Evolutionary conservation across 1,140 invertebrate species (phyloP).

Genomic region (Hetaerina americana): DNA sequence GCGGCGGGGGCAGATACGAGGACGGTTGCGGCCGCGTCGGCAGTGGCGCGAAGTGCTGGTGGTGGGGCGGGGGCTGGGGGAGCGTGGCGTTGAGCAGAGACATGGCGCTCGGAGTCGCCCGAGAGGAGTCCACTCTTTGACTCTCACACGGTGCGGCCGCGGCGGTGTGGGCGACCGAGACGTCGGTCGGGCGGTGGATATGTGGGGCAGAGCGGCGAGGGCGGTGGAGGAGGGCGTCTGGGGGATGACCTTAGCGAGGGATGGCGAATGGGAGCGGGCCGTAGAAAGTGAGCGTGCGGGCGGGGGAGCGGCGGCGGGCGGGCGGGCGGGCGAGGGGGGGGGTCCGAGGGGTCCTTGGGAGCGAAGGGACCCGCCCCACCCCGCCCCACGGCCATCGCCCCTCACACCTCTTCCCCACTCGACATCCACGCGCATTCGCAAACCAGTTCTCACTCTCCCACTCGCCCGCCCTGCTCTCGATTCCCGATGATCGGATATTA

Average conservation of each 20-base stretch:
- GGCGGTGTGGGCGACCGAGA: neutral
- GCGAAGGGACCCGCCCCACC: neutral
- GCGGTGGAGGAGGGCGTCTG: neutral
- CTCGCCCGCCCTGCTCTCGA: neutral
- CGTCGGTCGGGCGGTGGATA: neutral
- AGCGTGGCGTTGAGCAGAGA: neutral
- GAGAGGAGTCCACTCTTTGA: neutral
- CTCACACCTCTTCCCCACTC: neutral
- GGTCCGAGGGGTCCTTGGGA: neutral
- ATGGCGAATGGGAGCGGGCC: neutral
- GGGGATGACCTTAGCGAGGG: neutral
- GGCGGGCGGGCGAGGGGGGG: too few relatives aligned
- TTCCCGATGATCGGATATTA: neutral
- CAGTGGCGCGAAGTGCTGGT: neutral
- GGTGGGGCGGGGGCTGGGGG: neutral
- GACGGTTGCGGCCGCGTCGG: slow-evolving; percentile 24
- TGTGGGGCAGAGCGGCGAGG: neutral
- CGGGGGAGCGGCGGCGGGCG: neutral
- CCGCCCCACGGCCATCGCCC: neutral
- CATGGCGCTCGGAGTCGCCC: neutral
- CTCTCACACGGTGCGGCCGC: too few relatives aligned
- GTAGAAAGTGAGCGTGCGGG: neutral
- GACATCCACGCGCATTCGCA: too few relatives aligned
- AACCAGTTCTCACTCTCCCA: too few relatives aligned
- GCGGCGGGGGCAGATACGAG: slow-evolving; percentile 21